Evolutionary conservation across 2,113 vertebrate species (phyloP).

Genomic region (Oryzias woworae): DNA sequence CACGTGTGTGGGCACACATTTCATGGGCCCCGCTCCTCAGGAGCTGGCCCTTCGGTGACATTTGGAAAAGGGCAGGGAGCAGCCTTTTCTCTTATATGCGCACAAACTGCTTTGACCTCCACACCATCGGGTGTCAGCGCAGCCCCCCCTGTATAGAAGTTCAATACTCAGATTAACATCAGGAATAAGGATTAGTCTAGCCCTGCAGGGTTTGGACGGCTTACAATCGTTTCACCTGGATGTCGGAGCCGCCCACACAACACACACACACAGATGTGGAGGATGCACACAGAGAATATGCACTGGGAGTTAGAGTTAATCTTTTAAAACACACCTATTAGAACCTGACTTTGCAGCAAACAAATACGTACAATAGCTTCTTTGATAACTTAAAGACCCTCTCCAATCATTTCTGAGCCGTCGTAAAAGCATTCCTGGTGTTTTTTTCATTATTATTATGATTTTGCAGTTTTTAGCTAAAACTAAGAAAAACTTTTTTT

Average conservation of each 20-base stretch:
- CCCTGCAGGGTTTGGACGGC: slow-evolving; percentile 62
- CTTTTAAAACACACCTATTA: too few species aligned
- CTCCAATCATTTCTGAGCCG: too few species aligned
- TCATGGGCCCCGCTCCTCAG: slow-evolving; percentile 51
- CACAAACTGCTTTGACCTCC: slow-evolving; percentile 61
- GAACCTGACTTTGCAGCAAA: too few species aligned
- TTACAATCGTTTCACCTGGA: slow-evolving; percentile 57
- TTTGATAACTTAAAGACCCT: too few species aligned
- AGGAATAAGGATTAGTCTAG: slow-evolving; percentile 63
- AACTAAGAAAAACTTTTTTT: too few species aligned
- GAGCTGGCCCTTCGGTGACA: slow-evolving; percentile 72
- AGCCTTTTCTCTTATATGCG: slow-evolving; percentile 43
- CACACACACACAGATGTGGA: slow-evolving; percentile 3
- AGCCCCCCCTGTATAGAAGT: slow-evolving; percentile 39
- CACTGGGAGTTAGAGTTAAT: too few species aligned
- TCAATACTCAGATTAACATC: slow-evolving; percentile 73
- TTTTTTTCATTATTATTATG: too few species aligned
- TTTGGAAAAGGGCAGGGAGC: slow-evolving; percentile 73
- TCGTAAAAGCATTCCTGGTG: too few species aligned
- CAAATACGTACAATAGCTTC: too few species aligned
- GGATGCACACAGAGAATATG: background rate
- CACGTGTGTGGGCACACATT: slow-evolving; percentile 40
- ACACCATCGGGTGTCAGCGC: slow-evolving; percentile 62
- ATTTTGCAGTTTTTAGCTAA: too few species aligned
- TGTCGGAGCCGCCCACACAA: slow-evolving; percentile 43